Evolutionary conservation across 2,888 invertebrate genomes (phyloP).

Genomic region (Ormia ochracea): DNA sequence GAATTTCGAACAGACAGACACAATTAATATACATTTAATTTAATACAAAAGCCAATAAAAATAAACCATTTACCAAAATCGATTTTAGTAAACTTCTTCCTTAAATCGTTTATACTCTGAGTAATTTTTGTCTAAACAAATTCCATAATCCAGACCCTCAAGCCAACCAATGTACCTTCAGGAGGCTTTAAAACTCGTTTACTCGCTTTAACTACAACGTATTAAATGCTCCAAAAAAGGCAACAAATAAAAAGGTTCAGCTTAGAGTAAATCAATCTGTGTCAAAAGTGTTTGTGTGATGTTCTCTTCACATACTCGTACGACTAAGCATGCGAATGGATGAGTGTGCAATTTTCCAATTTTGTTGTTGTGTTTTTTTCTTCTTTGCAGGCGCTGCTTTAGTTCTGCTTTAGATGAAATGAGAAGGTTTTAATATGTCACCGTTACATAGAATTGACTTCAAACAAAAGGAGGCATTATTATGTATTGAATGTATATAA

Average conservation of each 20-base stretch:
- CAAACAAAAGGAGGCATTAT: slow-evolving; percentile 44
- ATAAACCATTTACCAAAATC: too few species aligned
- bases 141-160: not conserved
- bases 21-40: too few species aligned
- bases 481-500: slow-evolving; percentile 15
- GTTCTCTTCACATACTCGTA: slow-evolving; percentile 39
- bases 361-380: slow-evolving; percentile 13
- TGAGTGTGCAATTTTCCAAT: slow-evolving; percentile 1
- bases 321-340: slow-evolving; percentile 25
- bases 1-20: too few species aligned
- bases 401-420: slow-evolving; percentile 6
- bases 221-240: not conserved
- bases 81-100: too few species aligned
- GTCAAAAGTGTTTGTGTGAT: slow-evolving; percentile 56
- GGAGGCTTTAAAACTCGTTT: slow-evolving; percentile 5
- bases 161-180: not conserved
- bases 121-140: too few species aligned
- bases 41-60: too few species aligned
- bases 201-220: slow-evolving; percentile 6
- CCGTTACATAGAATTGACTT: slow-evolving; percentile 51
- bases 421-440: slow-evolving; percentile 54
- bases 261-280: slow-evolving; percentile 57
- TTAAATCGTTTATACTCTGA: too few species aligned
- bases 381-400: not conserved
- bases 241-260: slow-evolving; percentile 21